These are phyloP conservation scores for Danaus melanippus DNA, from an alignment of 1,140 invertebrate species.

Conservation along the genomic window DNA sequence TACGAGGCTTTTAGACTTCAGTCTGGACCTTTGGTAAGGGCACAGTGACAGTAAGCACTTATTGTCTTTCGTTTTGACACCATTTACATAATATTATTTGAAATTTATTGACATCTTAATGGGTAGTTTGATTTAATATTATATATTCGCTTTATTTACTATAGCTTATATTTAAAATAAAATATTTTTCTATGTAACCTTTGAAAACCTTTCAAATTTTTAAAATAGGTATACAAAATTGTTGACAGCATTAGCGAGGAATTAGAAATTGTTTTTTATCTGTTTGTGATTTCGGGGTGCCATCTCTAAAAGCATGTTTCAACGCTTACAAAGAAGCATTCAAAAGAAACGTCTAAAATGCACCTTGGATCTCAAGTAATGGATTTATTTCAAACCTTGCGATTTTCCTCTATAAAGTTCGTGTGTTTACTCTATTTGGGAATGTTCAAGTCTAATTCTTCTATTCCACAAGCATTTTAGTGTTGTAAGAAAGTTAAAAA, in stretches of 20 bases:
- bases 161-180: too few species aligned
- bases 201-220: neutral
- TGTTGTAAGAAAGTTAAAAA: too few species aligned
- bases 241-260: constrained; percentile 11
- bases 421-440: too few species aligned
- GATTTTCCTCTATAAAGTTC: constrained; percentile 10
- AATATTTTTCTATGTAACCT: too few species aligned
- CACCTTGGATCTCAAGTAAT: constrained; percentile 13
- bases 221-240: constrained; percentile 3
- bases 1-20: constrained; percentile 8
- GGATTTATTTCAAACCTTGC: constrained; percentile 12
- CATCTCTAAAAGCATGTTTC: constrained; percentile 18
- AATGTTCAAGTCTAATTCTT: neutral
- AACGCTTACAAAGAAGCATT: constrained; percentile 14
- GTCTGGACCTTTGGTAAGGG: too few species aligned
- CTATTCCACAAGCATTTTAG: too few species aligned
- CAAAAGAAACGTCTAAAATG: constrained; percentile 15
- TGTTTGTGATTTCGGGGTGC: constrained; percentile 14
- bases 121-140: too few species aligned
- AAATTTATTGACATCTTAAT: too few species aligned
- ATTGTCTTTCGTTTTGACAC: too few species aligned
- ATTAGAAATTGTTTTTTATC: constrained; percentile 17
- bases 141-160: too few species aligned
- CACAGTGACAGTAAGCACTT: too few species aligned
- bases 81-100: too few species aligned